Evolutionary conservation across 2,797 vertebrate species (phyloP).

Genomic region (Odontamblyopus rebecca): DNA sequence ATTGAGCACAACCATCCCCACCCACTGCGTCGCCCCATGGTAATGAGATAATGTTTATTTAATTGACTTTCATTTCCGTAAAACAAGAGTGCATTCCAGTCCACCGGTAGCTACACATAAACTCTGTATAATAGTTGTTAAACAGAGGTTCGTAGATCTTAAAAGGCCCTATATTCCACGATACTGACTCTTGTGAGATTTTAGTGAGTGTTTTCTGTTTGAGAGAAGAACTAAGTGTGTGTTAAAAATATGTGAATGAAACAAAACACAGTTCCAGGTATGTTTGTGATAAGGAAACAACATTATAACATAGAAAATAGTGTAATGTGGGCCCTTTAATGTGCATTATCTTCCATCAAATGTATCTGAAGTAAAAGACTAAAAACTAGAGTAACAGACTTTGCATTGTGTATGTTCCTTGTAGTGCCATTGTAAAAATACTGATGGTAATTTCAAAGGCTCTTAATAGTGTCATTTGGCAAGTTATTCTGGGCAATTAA

Average conservation of each 20-base stretch:
- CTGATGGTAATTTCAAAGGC: constrained; percentile 13
- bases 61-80: neutral
- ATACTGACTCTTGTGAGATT: no score
- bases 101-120: neutral
- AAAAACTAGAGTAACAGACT: neutral
- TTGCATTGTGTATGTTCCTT: neutral
- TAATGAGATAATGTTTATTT: constrained; percentile 1
- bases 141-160: no score
- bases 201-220: no score
- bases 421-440: no score
- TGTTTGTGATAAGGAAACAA: no score
- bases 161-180: no score
- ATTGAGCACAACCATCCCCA: neutral
- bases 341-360: neutral
- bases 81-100: neutral
- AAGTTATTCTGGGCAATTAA: constrained; percentile 42
- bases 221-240: no score
- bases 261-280: no score
- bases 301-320: no score
- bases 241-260: no score
- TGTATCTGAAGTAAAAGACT: neutral
- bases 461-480: constrained; percentile 42
- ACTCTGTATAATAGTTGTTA: constrained; percentile 1
- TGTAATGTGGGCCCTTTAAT: neutral
- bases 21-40: neutral